Evolutionary conservation across 2,113 vertebrate species (phyloP), one percentile per base, ranked within the genome.

Genomic region (Australoheros scitulus): DNA sequence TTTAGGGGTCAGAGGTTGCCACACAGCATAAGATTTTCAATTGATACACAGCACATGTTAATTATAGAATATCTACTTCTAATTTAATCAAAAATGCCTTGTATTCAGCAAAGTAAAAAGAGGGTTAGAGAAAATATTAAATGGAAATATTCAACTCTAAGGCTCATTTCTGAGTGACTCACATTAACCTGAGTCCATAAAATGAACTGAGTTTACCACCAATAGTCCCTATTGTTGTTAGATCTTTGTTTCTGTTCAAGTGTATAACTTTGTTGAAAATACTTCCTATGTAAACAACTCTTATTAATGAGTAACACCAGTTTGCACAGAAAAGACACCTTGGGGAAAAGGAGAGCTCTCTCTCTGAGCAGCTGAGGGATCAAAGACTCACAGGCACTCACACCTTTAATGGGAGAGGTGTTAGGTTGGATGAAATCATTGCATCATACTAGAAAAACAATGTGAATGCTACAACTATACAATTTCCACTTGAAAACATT

Each of bases 371-470:
- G 59, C 38, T 50, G 6, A 74, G 84, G 84, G 76, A 80, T n/a
- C n/a, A 29, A 63, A 55, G n/a, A 29, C 64, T 78, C 52, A 20
- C 7, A 34, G 36, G 36, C 47, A 59, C 47, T 86, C 38, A 75
- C 80, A 87, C 76, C 80, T 82, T 47, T 75, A 87, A 87, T 65
- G 29, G 60, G 32, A 47, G 59, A 59, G 38, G 36, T 50, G 64
- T 63, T 29, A 29, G 63, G 29, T 74, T 74, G 36, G 68, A 55
- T 20, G 4, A 78, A 63, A 34, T 77, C n/a, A 50, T 64, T 82
- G 76, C 84, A 82, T 87, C 65, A 82, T 22, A 34, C 24, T 1
- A 11, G 43, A 24, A 29, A 29, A 85, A 76, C 58, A 63, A 15
- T 50, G 6, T 26, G 5, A 29, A 24, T 20, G 32, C 15, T 22